phyloP scores from a whole-genome alignment of 2,797 vertebrate species.

The Kryptopterus vitreolus region DNA sequence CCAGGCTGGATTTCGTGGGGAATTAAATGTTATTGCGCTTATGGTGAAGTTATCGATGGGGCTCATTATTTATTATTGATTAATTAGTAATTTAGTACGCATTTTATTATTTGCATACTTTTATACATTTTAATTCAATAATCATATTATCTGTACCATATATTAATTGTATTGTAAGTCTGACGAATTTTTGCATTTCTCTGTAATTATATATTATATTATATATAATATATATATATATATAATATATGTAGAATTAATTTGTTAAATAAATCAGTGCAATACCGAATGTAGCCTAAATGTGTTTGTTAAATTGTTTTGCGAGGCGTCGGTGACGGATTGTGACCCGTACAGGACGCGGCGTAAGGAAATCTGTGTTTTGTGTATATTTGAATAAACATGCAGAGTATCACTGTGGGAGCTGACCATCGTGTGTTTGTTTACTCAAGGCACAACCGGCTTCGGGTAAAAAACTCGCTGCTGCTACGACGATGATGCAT shows the following conservation, averaged over 20 bases:
- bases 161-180: neutral
- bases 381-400: slow-evolving; percentile 33
- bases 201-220: neutral
- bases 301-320: neutral
- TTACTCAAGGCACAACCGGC: neutral
- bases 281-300: too few relatives aligned
- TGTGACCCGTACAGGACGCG: neutral
- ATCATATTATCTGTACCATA: neutral
- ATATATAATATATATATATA: too few relatives aligned
- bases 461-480: neutral
- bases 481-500: neutral
- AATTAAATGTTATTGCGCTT: too few relatives aligned
- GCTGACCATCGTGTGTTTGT: neutral
- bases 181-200: neutral
- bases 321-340: neutral
- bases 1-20: too few relatives aligned
- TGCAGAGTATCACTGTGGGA: slow-evolving; percentile 12
- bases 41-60: too few relatives aligned
- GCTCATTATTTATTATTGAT: too few relatives aligned
- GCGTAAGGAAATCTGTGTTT: slow-evolving; percentile 18
- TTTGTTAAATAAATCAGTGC: too few relatives aligned
- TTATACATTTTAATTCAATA: neutral
- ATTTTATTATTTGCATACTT: too few relatives aligned
- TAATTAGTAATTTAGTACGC: neutral
- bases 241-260: too few relatives aligned